Conservation (phyloP, 2,113 vertebrate genomes). For the Coryphaenoides rupestris region DNA sequence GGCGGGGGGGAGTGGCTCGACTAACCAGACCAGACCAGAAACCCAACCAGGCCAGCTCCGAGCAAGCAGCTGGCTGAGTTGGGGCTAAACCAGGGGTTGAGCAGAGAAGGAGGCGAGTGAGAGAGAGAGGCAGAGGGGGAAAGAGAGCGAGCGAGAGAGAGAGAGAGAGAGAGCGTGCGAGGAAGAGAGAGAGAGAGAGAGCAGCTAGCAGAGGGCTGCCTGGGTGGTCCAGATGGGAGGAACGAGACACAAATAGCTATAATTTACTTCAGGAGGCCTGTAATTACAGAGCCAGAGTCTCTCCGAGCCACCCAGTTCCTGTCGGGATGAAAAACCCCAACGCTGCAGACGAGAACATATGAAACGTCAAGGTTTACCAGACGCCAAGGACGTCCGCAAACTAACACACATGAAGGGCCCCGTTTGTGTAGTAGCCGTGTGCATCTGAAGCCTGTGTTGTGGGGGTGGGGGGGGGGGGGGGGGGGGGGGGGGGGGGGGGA, state of each 20-base stretch:
- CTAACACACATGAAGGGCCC: conserved; percentile 25
- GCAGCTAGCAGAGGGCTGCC: conserved; percentile 60
- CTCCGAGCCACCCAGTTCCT: conserved; percentile 77
- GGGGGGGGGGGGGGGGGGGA: too few species aligned
- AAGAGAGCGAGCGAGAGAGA: conserved; percentile 20
- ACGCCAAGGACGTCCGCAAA: conserved; percentile 58
- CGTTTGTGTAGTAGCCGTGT: conserved; percentile 43
- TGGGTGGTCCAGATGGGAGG: conserved; percentile 86
- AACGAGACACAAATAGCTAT: conserved; percentile 86
- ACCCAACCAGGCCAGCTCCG: conserved; percentile 20
- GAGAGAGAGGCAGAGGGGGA: conserved; percentile 34
- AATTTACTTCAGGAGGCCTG: conserved; percentile 84
- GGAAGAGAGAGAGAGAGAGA: conserved; percentile 8
- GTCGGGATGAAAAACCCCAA: conserved; percentile 72
- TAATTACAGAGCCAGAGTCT: conserved; percentile 83
- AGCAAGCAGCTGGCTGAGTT: conserved; percentile 48
- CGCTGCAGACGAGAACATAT: conserved; percentile 67
- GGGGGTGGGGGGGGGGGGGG: conserved; percentile 7
- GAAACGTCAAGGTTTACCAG: conserved; percentile 71
- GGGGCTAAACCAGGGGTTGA: conserved; percentile 63
- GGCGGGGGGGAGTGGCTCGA: conserved; percentile 15
- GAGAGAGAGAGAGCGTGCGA: too few species aligned
- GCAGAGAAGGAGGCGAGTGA: conserved; percentile 56
- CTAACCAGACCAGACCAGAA: conserved; percentile 16
- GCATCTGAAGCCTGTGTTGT: neutral